These are phyloP conservation scores for Haliaeetus leucogaster DNA, from an alignment of 2,113 vertebrate species.

Conservation along the genomic window DNA sequence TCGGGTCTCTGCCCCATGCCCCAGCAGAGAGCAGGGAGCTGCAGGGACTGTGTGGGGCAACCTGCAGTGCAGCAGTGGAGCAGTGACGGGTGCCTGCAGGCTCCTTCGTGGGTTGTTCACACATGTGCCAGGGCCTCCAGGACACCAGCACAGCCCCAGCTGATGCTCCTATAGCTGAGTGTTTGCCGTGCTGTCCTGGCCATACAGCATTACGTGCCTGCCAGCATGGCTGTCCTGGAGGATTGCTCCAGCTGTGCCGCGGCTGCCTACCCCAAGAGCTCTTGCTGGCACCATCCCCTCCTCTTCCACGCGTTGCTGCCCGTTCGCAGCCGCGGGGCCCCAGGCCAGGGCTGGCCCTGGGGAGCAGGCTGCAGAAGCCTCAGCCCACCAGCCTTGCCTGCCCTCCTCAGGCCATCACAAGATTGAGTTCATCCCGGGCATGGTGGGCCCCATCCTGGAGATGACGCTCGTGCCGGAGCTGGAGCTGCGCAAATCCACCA, in stretches of 20 bases:
- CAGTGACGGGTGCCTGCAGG: not conserved
- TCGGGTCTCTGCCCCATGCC: not conserved
- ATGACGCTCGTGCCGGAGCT: constrained; percentile 59
- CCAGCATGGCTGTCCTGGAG: not conserved
- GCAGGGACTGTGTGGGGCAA: not conserved
- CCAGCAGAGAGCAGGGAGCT: not conserved
- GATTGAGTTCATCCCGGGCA: constrained; percentile 60
- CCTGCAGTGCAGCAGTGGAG: rapidly evolving
- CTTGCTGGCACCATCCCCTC: not conserved
- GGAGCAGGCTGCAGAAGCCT: not conserved
- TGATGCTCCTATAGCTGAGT: not conserved
- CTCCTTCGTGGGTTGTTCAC: not conserved
- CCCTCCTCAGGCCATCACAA: constrained; percentile 30
- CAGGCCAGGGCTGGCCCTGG: not conserved
- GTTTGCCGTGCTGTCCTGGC: not conserved
- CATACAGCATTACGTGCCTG: not conserved
- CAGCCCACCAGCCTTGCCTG: not conserved
- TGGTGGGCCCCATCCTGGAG: constrained; percentile 70
- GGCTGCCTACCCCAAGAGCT: not conserved
- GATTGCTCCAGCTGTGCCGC: rapidly evolving
- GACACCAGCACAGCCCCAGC: not conserved
- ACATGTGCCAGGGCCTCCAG: not conserved
- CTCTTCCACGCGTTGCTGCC: not conserved
- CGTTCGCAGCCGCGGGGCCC: rapidly evolving
- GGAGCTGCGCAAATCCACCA: constrained; percentile 63